phyloP scores from a whole-genome alignment of 1,140 invertebrate species.

The Drosophila asahinai region DNA sequence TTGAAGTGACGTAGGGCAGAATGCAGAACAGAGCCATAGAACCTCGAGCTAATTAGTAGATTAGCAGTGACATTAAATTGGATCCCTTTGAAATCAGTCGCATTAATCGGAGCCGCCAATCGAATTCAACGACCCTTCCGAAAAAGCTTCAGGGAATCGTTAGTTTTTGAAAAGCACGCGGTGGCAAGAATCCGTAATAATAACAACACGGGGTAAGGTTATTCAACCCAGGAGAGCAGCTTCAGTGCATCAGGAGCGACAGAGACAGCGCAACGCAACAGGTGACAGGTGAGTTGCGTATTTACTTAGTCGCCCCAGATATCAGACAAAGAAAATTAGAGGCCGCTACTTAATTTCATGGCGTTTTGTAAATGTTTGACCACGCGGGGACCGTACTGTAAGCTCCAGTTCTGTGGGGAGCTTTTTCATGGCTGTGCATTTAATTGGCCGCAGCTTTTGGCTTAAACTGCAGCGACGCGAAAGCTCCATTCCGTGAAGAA shows the following conservation, averaged over 20 bases:
- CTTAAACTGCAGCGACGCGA: conserved; percentile 26
- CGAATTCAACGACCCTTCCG: not conserved
- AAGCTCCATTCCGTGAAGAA: conserved; percentile 14
- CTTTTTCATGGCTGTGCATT: conserved; percentile 40
- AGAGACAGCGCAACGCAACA: not conserved
- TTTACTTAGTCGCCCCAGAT: conserved; percentile 7
- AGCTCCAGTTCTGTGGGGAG: conserved; percentile 37
- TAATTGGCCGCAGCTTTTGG: conserved; percentile 24
- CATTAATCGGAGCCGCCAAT: not conserved
- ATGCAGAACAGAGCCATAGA: conserved; percentile 46
- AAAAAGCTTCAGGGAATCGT: conserved; percentile 2
- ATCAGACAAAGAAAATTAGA: not conserved
- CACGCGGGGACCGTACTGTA: conserved; percentile 31
- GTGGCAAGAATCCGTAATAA: conserved; percentile 5
- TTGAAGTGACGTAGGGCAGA: conserved; percentile 61
- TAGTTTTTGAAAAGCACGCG: conserved; percentile 10
- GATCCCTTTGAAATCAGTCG: not conserved
- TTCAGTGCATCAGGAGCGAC: not conserved
- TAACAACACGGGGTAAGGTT: conserved; percentile 19
- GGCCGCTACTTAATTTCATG: conserved; percentile 18
- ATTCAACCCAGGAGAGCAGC: conserved; percentile 26
- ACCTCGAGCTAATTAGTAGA: conserved; percentile 14
- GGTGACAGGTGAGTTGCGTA: conserved; percentile 22
- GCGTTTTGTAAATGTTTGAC: conserved; percentile 21
- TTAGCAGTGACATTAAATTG: conserved; percentile 15